Base-by-base conservation (phyloP, 92 coral and sea anemone species). In the Porites divaricata region DNA sequence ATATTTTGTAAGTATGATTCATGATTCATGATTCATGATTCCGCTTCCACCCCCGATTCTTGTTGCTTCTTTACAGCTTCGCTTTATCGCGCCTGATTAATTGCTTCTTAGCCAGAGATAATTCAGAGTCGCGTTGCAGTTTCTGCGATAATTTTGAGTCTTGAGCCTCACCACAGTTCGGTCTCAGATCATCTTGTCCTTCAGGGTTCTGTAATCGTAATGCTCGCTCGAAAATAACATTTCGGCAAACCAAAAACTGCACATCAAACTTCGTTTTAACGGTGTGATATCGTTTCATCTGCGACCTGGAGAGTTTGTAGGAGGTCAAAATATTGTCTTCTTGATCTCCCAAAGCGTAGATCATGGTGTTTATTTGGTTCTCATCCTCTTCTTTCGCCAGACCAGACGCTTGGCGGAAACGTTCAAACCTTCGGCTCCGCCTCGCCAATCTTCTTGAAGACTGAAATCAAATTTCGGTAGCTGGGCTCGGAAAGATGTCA, bases 81-180 rank as follows among this genome's bases (percentile, higher is more conserved):
- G 67, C 91, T 86, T 61, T 86, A 84, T 51, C 84, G 76, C 0
- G 90, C 92, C 64, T 77, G 80, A 61, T 74, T 67, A n/a, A 85
- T 73, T 45, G 92, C 88, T 85, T 1, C 2, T 81, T 88, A 22
- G 76, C 70, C 2, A 89, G 74, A 1, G 95, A 85, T 9, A 88
- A 74, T 8, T 63, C 79, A 2, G 92, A 56, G 67, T 85, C 88
- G 6, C 88, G 79, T 56, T 92, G 95, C 14, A 88, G 70, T 71
- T 79, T 83, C 50, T 91, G 89, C 6, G 80, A 51, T 17, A 91
- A 65, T 76, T 79, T 88, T 7, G 83, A 78, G 67, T 91, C 80
- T 61, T 45, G 89, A 91, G 84, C 41, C 92, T 92, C 28, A 91
- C 95, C 12, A 85, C 83, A 58, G 85, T 88, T 8, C 88, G 85